These are phyloP conservation scores for Poecilia gillii DNA, from an alignment of 2,797 vertebrate genomes.

Conservation along the genomic window DNA sequence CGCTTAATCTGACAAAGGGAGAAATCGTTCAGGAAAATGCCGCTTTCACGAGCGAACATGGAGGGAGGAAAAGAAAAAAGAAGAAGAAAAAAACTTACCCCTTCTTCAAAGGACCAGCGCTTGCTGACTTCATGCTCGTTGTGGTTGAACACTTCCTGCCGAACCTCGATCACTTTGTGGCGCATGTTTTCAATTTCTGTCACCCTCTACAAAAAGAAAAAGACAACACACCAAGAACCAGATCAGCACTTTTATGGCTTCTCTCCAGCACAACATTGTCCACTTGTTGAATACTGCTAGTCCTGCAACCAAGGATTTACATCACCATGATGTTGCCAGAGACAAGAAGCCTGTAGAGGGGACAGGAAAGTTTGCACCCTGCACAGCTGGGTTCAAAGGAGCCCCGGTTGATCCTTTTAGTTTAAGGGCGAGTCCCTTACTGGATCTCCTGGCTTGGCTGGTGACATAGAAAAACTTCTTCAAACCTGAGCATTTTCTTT, in stretches of 20 bases:
- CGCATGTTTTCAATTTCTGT: slow-evolving; percentile 99
- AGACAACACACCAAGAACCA: slow-evolving; percentile 42
- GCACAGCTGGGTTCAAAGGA: slow-evolving; percentile 76
- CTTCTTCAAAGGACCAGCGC: slow-evolving; percentile 98
- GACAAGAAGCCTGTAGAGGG: slow-evolving; percentile 78
- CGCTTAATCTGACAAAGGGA: slow-evolving; percentile 89
- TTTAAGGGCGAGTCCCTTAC: slow-evolving; percentile 75
- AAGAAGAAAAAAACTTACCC: slow-evolving; percentile 75
- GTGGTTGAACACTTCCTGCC: slow-evolving; percentile 97
- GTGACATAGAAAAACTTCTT: slow-evolving; percentile 85
- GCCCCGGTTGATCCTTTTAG: slow-evolving; percentile 73
- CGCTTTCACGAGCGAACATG: background rate
- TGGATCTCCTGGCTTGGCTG: slow-evolving; percentile 82
- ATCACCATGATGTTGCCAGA: slow-evolving; percentile 81
- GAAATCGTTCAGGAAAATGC: accelerated
- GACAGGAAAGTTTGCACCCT: slow-evolving; percentile 77
- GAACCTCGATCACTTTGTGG: slow-evolving; percentile 94
- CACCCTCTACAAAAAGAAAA: slow-evolving; percentile 85
- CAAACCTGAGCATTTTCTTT: slow-evolving; percentile 73
- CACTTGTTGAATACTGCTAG: slow-evolving; percentile 78
- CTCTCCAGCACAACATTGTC: slow-evolving; percentile 56
- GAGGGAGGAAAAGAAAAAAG: too few relatives aligned
- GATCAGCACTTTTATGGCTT: slow-evolving; percentile 23
- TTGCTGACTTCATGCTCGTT: slow-evolving; percentile 99
- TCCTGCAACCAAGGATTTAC: slow-evolving; percentile 83